These are phyloP conservation scores for Paedocypris sp. DNA, from an alignment of 2,113 vertebrate genomes.

Conservation along the genomic window DNA sequence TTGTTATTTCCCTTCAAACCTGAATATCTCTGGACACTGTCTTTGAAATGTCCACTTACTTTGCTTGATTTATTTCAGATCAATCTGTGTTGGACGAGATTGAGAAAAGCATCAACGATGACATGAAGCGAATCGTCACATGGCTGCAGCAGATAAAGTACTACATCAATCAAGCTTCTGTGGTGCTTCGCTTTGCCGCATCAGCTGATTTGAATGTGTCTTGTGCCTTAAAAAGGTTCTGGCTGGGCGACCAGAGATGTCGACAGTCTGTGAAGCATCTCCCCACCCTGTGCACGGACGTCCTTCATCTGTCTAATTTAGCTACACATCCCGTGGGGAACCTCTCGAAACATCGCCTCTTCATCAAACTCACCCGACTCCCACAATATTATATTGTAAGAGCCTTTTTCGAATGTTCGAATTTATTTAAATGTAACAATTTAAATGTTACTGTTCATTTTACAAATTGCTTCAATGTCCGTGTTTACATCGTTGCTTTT, in stretches of 20 bases:
- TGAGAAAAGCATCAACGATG: constrained; percentile 92
- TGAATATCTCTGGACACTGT: too few relatives aligned
- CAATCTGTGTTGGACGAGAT: constrained; percentile 85
- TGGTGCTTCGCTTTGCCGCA: neutral
- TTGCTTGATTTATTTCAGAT: constrained; percentile 58
- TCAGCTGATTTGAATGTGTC: neutral
- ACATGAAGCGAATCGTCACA: constrained; percentile 86
- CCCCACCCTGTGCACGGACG: constrained; percentile 82
- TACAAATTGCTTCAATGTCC: too few relatives aligned
- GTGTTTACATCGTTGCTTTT: too few relatives aligned
- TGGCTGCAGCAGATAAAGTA: constrained; percentile 96
- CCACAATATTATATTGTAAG: constrained; percentile 97
- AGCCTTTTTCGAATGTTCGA: too few relatives aligned
- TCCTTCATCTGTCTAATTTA: constrained; percentile 83
- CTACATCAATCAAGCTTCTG: constrained; percentile 32
- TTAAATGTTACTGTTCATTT: too few relatives aligned
- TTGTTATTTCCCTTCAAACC: too few relatives aligned
- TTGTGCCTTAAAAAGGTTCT: constrained; percentile 69
- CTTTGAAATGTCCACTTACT: too few relatives aligned
- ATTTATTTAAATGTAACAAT: too few relatives aligned
- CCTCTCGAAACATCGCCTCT: constrained; percentile 88
- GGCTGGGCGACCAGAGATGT: constrained; percentile 94
- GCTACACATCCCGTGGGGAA: constrained; percentile 78
- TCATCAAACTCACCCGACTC: constrained; percentile 90
- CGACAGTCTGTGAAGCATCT: constrained; percentile 97